phyloP scores from a whole-genome alignment of 2,888 invertebrate genomes.

The Harpagoxenus sublaevis region DNA sequence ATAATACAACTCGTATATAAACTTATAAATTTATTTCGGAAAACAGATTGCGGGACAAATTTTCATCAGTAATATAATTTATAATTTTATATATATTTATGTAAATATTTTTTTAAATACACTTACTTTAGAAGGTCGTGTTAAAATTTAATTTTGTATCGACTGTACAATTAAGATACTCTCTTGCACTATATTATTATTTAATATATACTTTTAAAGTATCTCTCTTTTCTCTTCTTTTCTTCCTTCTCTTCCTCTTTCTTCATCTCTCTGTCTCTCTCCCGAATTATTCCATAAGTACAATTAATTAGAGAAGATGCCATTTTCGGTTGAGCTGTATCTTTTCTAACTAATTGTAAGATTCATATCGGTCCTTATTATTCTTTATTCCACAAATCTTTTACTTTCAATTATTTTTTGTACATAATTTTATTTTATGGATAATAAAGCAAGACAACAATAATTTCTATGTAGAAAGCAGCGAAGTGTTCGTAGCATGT shows the following conservation, averaged over 20 bases:
- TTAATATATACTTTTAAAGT: not conserved
- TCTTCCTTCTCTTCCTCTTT: not conserved
- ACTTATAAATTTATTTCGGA: not conserved
- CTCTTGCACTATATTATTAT: not conserved
- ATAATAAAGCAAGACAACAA: constrained; percentile 3
- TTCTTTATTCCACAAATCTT: not conserved
- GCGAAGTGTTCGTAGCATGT: constrained; percentile 58
- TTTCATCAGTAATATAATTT: not conserved
- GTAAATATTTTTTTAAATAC: not conserved
- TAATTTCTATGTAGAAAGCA: constrained; percentile 48
- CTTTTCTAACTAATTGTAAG: too few species aligned
- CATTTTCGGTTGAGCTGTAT: too few species aligned
- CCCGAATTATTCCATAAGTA: not conserved
- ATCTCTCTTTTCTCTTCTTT: not conserved
- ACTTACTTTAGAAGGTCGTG: not conserved
- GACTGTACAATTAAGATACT: not conserved
- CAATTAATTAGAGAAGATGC: too few species aligned
- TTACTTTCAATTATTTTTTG: not conserved
- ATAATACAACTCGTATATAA: not conserved
- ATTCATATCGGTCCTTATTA: too few species aligned
- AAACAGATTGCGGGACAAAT: not conserved
- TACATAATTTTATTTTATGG: not conserved
- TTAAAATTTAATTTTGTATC: not conserved
- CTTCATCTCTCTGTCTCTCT: not conserved
- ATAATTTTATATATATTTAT: not conserved